Base-by-base conservation (phyloP, 2,797 vertebrate species). In the Clarias fuscus region DNA sequence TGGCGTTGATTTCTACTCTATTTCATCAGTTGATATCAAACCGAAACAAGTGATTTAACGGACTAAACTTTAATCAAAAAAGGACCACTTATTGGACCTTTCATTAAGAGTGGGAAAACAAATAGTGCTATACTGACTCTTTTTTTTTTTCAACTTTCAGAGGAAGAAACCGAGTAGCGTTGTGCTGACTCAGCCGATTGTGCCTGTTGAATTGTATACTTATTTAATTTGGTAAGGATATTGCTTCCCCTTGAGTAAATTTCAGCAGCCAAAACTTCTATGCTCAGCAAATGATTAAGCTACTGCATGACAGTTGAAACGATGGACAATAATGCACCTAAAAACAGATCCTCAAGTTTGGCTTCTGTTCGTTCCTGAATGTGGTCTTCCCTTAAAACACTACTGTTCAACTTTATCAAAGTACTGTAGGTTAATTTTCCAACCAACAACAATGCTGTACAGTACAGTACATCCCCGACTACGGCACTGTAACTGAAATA, bases 181-280 rank as follows among this genome's bases (percentile, higher is more conserved):
- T 71, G 56, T 71, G 75, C 86, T 86, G 82, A 84, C 33, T 78
- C n/a, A 18, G 86, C 20, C 48, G 37, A 37, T 33, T 48, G n/a
- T 61, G 48, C 8, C 18, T 70, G 72, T 43, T 83, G 72, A 62
- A 80, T 70, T n/a, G 22, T 78, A 56, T 68, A 59, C 73, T 48
- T 58, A 83, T 86, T 86, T 40, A 58, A 78, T 70, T 83, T 77
- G 59, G 58, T 77, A 59, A 40, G 62, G 71, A 53, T 77, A 77
- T 83, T 83, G 81, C 72, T 43, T 83, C 22, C 43, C 22, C 56
- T 70, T 1, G 79, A 83, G 62, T 56, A 68, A 53, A 86, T 67
- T 22, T 70, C 27, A 85, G 48, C 78, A 82, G 85, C 70, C 79
- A n/a, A 53, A 53, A 56, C 33, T 11, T 30, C 84, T 59, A 11